Conservation (phyloP, 2,888 invertebrate species). For the Hedya salicella region DNA sequence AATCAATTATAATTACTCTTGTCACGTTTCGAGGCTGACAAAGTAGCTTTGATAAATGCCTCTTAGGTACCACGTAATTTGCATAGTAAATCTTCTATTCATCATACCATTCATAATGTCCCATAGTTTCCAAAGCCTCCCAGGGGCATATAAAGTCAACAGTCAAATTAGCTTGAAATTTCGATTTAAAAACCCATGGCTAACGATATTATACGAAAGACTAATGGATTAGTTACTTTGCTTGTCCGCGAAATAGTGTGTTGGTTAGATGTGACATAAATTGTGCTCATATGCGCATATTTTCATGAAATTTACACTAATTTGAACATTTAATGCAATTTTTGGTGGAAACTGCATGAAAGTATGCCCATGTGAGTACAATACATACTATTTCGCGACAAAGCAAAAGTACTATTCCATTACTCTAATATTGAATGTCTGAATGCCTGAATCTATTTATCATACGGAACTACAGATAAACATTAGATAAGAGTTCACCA, state of each 20-base stretch:
- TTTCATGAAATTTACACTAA: too few relatives aligned
- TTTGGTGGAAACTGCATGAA: too few relatives aligned
- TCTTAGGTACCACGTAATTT: conserved; percentile 10
- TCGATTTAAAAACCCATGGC: background rate
- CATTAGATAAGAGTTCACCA: conserved; percentile 4
- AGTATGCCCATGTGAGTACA: too few relatives aligned
- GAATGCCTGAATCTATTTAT: too few relatives aligned
- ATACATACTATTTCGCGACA: too few relatives aligned
- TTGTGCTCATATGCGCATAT: too few relatives aligned
- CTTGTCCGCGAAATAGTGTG: too few relatives aligned
- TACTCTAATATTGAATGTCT: too few relatives aligned
- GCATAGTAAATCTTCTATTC: conserved; percentile 24
- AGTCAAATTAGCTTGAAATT: background rate
- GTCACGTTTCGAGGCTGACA: background rate
- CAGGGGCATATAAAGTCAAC: conserved; percentile 2
- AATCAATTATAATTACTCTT: conserved; percentile 3
- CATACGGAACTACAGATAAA: background rate
- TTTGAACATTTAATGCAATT: too few relatives aligned
- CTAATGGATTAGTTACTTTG: too few relatives aligned
- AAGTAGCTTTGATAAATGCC: background rate
- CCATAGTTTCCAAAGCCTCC: conserved; percentile 15
- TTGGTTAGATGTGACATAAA: too few relatives aligned
- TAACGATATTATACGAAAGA: background rate
- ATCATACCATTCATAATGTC: conserved; percentile 9
- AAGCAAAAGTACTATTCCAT: too few relatives aligned